Evolutionary conservation across 53 echinoderm and acorn worm species (phyloP).

Genomic region (Hippasteria phrygiana): DNA sequence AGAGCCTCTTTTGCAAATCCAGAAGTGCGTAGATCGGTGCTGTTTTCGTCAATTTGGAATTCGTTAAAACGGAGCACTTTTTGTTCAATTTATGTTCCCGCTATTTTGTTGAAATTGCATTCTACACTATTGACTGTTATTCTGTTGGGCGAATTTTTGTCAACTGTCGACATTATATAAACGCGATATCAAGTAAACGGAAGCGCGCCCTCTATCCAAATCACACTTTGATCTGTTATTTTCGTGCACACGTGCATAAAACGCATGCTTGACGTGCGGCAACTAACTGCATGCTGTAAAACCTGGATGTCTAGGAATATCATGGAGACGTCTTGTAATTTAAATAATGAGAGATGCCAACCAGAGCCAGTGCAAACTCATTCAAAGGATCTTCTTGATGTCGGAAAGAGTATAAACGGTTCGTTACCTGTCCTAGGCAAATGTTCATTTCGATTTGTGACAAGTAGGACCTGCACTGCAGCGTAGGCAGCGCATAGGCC

Average conservation of each 20-base stretch:
- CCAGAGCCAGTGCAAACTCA: neutral
- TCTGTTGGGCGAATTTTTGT: neutral
- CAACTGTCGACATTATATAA: neutral
- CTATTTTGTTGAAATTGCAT: too few species aligned
- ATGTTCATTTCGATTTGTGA: neutral
- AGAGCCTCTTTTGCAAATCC: too few species aligned
- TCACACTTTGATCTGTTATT: neutral
- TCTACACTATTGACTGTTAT: too few species aligned
- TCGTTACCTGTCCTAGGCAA: neutral
- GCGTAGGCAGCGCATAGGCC: too few species aligned
- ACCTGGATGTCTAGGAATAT: too few species aligned
- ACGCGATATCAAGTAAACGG: neutral
- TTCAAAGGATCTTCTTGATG: slow-evolving; percentile 63
- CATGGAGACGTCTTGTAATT: too few species aligned
- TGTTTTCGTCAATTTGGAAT: too few species aligned
- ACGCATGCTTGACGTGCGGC: neutral
- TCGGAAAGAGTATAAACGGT: slow-evolving; percentile 48
- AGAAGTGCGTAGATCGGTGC: too few species aligned
- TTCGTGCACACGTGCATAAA: neutral
- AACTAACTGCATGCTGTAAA: too few species aligned
- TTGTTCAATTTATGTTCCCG: too few species aligned
- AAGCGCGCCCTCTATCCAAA: slow-evolving; percentile 33
- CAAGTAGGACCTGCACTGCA: neutral
- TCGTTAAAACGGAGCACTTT: too few species aligned
- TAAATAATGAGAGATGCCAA: neutral